Conservation (phyloP, 2,888 invertebrate genomes). For the Platycnemis pennipes region DNA sequence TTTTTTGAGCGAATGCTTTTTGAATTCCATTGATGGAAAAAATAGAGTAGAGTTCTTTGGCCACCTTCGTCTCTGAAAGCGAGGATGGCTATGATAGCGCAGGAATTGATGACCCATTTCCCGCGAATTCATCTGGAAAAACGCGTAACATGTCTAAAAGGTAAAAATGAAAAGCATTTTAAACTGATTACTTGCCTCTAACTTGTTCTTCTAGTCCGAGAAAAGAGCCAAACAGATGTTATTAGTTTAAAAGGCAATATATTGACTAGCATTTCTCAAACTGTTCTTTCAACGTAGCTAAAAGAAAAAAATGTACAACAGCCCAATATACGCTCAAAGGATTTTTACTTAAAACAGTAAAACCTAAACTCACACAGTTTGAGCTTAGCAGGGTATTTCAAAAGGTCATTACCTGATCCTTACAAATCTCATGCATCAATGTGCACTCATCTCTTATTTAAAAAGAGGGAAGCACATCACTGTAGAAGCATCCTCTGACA, state of each 20-base stretch:
- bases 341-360: neutral
- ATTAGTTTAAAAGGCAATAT: neutral
- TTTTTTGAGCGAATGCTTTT: slow-evolving; percentile 11
- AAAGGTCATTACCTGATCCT: neutral
- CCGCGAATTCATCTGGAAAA: slow-evolving; percentile 11
- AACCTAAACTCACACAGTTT: neutral
- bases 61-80: slow-evolving; percentile 3
- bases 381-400: neutral
- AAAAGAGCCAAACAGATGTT: neutral
- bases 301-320: neutral
- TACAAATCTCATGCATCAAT: too few relatives aligned
- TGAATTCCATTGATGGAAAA: neutral
- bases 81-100: slow-evolving; percentile 10
- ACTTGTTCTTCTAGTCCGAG: neutral
- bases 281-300: neutral
- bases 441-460: too few relatives aligned
- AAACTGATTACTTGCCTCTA: neutral
- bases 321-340: neutral
- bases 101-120: neutral
- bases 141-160: slow-evolving; percentile 11
- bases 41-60: neutral
- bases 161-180: neutral
- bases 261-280: neutral
- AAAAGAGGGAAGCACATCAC: too few relatives aligned
- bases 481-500: too few relatives aligned